Percentiles rank a stretch among this genome's conserved stretches.
phyloP scores from a whole-genome alignment of 2,113 vertebrate species.

The Euleptes europaea region DNA sequence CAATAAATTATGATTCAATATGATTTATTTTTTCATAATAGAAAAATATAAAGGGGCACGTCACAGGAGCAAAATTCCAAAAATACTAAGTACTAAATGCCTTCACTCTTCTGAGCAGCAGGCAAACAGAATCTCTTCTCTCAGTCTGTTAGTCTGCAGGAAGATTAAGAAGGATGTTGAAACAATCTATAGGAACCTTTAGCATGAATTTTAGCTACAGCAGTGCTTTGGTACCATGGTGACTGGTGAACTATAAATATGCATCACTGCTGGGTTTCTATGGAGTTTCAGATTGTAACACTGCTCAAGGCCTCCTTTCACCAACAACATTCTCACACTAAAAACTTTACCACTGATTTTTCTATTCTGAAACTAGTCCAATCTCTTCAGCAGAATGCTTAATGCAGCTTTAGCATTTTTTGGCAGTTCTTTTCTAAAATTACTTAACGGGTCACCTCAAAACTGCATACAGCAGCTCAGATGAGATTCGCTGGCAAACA shows the following conservation, averaged over 20 bases:
- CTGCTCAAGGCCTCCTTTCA: not conserved
- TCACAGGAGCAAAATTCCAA: conserved; percentile 39
- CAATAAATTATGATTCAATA: conserved; percentile 48
- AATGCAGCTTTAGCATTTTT: not conserved
- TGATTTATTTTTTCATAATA: conserved; percentile 57
- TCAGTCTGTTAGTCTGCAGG: conserved; percentile 1
- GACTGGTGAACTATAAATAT: conserved; percentile 36
- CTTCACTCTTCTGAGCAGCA: not conserved
- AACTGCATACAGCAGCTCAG: not conserved
- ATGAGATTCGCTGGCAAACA: not conserved
- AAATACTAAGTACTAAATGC: conserved; percentile 25
- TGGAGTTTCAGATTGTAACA: conserved; percentile 19
- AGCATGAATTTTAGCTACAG: conserved; percentile 3
- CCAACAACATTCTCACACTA: not conserved
- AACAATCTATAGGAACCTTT: not conserved
- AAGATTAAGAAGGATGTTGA: conserved; percentile 19
- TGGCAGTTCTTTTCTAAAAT: not conserved
- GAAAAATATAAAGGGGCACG: conserved; percentile 47
- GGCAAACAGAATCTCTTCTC: conserved; percentile 19
- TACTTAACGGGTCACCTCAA: not conserved
- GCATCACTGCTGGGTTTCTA: conserved; percentile 20
- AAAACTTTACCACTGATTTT: conserved; percentile 23
- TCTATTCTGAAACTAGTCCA: not conserved
- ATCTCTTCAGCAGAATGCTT: not conserved
- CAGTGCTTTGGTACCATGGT: conserved; percentile 7